Evolutionary conservation across 2,113 vertebrate species (phyloP), one percentile per base, ranked within the genome.

Genomic region (Natator depressus): DNA sequence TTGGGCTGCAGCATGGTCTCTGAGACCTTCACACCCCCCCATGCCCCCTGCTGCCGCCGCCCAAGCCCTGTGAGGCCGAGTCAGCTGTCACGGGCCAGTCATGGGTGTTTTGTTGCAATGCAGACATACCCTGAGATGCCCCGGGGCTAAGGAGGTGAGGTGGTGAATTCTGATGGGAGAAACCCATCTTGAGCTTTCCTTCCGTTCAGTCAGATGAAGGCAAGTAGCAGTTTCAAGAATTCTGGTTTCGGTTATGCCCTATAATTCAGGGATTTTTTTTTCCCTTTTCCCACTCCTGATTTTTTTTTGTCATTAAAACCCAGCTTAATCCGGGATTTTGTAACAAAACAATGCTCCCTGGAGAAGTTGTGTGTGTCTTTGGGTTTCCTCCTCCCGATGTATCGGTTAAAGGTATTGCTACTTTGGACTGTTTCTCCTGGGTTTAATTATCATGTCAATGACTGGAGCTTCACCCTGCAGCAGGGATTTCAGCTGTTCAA

Each of bases 381-480:
- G 80, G 31, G 51, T 90, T 91, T 82, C 82, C 49, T 95, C 91
- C 84, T 95, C 87, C 76, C 27, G 3, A 69, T 2, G 72, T 76
- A 24, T 62, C 13, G 24, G 85, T 91, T 90, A 57, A 90, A 94
- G 90, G 89, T 89, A 42, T 86, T 10, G 20, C 80, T 94, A 47
- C 80, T 91, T 97, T 38, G 87, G 46, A 11, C 55, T 24, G 62
- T 80, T 96, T 86, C 94, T 96, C 94, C 85, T 94, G 95, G 94
- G 93, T 57, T 96, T 97, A 97, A 95, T 97, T 95, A 95, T 88
- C 91, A 80, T 93, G 81, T 93, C 95, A 50, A 94, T 94, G 96
- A 93, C 89, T 87, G 91, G 95, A 95, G 94, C 95, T 91, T 91
- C 89, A 75, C 76, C 69, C 91, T 91, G 94, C 94, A 84, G 91